Evolutionary conservation across 2,888 invertebrate species (phyloP), one percentile per base, ranked within the genome.

Genomic region (Cheilosia variabilis): DNA sequence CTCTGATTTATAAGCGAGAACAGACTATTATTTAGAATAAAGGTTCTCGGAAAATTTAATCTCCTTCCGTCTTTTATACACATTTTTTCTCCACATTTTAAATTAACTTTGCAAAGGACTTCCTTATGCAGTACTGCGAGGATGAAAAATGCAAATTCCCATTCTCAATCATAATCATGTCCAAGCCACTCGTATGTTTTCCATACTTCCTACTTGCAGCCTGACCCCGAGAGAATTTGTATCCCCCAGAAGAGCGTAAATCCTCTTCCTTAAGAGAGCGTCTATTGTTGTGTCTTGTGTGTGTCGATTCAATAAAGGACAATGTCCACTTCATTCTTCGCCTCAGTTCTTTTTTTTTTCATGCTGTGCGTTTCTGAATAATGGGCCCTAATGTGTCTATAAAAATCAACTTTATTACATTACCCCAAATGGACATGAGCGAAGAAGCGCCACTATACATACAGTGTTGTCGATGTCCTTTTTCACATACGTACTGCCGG

Each of bases 361-460:
- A 17, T 37, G 41, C 27, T 27, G 19, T 65, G 65, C 60, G 63
- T 75, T 66, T 31, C 53, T 78, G 66, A 76, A 80, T 84, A 84
- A 84, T 73, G 83, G 45, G 22, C 53, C 82, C 75, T 77, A 81
- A 86, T 86, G 81, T 86, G 76, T 81, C 81, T 72, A 86, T 86
- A 86, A 86, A 84, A 86, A 72, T 86, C 76, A 72, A 77, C 71
- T 86, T 86, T 80, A 86, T 86, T 86, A 86, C 63, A 86, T 86
- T 86, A 81, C 71, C 80, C 71, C 69, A 76, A 84, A 75, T 84
- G 79, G 80, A 78, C 63, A 76, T 24, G 52, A 72, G 31, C 24
- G 34, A 27, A 10, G 31, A 52, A 52, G 10, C 7, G 45, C 47
- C 31, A 19, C 58, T 45, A 45, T 15, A n/a, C 17, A 43, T 1